Evolutionary conservation across 2,888 invertebrate species (phyloP).

Genomic region (Sepioteuthis lessoniana): DNA sequence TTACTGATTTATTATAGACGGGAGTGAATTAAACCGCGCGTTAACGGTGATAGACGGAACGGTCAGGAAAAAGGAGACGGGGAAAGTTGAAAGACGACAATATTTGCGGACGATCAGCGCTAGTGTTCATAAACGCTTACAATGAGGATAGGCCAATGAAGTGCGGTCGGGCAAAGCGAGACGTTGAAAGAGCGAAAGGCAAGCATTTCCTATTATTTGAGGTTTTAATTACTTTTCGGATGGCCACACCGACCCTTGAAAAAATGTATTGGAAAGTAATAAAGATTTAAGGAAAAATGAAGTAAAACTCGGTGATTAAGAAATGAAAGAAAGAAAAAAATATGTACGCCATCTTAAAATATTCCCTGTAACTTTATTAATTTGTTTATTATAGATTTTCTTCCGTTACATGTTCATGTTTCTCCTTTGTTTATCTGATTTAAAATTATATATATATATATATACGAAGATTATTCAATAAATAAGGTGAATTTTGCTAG

Average conservation of each 20-base stretch:
- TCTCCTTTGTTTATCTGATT: too few species aligned
- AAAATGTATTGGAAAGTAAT: background rate
- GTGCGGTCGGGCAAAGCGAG: background rate
- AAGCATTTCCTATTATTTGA: background rate
- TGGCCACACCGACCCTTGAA: background rate
- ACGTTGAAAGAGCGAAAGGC: background rate
- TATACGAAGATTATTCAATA: too few species aligned
- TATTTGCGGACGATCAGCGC: background rate
- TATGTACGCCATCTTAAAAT: background rate
- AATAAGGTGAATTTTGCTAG: too few species aligned
- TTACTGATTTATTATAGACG: background rate
- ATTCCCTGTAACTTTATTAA: background rate
- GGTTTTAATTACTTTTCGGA: conserved; percentile 7
- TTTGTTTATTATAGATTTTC: background rate
- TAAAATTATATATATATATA: too few species aligned
- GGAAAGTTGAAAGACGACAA: background rate
- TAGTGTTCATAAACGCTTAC: background rate
- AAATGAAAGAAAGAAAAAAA: background rate
- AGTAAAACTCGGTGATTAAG: background rate
- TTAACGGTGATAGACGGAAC: background rate
- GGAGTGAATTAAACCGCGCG: background rate
- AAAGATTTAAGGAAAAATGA: background rate
- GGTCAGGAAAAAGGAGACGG: background rate
- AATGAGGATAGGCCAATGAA: background rate
- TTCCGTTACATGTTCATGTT: too few species aligned